A percentile compares a stretch with the other conserved stretches of the same genome.
These are phyloP conservation scores for Brachyptera risi DNA, from an alignment of 2,888 invertebrate species.

Conservation along the genomic window DNA sequence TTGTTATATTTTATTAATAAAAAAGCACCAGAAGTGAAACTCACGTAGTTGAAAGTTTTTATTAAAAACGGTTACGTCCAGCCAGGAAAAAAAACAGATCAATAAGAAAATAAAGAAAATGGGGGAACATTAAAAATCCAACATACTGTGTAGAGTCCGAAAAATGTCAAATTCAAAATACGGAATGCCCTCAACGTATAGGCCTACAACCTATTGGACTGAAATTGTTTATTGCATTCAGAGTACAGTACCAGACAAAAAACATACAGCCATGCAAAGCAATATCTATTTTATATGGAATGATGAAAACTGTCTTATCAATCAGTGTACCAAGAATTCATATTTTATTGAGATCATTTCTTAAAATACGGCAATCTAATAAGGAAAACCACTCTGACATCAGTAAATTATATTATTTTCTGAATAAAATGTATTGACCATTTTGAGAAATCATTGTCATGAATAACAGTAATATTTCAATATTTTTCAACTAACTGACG, in stretches of 20 bases:
- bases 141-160: conserved; percentile 1
- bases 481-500: no score
- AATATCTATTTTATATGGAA: no score
- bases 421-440: no score
- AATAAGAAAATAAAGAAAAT: conserved; percentile 19
- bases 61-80: conserved; percentile 15
- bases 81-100: neutral
- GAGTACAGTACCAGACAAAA: neutral
- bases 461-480: no score
- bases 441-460: no score
- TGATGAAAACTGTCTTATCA: no score
- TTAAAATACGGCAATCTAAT: no score
- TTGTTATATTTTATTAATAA: conserved; percentile 23
- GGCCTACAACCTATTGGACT: neutral
- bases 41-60: conserved; percentile 22
- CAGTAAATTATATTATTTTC: no score
- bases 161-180: conserved; percentile 7
- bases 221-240: neutral
- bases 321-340: no score
- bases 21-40: conserved; percentile 20
- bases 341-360: no score
- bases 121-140: conserved; percentile 18
- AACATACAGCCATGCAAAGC: neutral
- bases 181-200: neutral
- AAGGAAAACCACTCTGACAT: no score